A percentile compares a stretch with the other conserved stretches of the same genome.
Conservation (phyloP, 2,888 invertebrate species). For the Heliconius sara region DNA sequence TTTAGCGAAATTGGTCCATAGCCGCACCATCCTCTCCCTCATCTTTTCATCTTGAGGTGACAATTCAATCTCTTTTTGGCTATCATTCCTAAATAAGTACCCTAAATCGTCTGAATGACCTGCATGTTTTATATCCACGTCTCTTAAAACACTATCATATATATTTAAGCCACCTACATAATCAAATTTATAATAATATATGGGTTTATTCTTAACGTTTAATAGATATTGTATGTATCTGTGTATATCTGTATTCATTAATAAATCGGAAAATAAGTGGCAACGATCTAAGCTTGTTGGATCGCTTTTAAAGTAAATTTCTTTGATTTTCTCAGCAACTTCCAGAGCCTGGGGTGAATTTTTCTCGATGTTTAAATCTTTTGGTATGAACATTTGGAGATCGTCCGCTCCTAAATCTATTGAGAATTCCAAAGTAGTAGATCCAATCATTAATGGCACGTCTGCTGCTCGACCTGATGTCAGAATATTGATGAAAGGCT, state of each 20-base stretch:
- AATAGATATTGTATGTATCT: constrained; percentile 70
- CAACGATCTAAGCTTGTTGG: constrained; percentile 61
- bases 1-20: constrained; percentile 81
- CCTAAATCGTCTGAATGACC: constrained; percentile 73
- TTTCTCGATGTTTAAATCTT: constrained; percentile 63
- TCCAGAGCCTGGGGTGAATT: constrained; percentile 62
- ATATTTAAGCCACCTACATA: constrained; percentile 72
- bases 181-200: constrained; percentile 75
- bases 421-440: constrained; percentile 64
- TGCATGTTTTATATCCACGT: constrained; percentile 58
- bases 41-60: constrained; percentile 68
- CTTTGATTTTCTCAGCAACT: constrained; percentile 63
- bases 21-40: constrained; percentile 71
- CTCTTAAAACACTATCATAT: constrained; percentile 53
- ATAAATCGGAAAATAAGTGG: constrained; percentile 65
- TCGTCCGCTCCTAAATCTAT: constrained; percentile 60
- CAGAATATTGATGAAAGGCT: constrained; percentile 66
- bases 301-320: constrained; percentile 66
- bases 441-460: constrained; percentile 72
- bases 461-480: constrained; percentile 72
- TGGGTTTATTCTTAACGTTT: constrained; percentile 66
- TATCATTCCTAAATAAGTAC: constrained; percentile 70
- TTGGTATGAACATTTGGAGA: constrained; percentile 66
- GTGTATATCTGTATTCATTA: constrained; percentile 64
- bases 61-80: constrained; percentile 63